Evolutionary conservation across 1,140 invertebrate species (phyloP).

Genomic region (Aporrectodea caliginosa): DNA sequence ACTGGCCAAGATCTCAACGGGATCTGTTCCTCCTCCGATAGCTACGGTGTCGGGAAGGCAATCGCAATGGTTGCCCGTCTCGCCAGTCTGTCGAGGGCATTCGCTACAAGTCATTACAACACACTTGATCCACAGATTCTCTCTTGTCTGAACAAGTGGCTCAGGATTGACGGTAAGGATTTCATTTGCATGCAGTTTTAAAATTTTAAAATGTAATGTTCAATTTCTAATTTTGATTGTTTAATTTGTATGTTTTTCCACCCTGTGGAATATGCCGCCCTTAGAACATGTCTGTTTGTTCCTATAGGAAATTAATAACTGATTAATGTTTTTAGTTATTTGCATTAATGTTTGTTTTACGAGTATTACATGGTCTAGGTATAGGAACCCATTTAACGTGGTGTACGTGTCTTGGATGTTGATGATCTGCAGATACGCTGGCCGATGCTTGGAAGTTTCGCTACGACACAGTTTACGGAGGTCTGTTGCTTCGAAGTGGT

Average conservation of each 20-base stretch:
- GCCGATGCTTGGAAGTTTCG: slow-evolving; percentile 41
- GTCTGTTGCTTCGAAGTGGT: slow-evolving; percentile 41
- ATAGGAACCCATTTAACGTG: too few species aligned
- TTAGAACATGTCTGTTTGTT: too few species aligned
- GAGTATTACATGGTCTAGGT: too few species aligned
- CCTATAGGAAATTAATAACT: too few species aligned
- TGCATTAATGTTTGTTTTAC: too few species aligned
- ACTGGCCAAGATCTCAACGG: slow-evolving; percentile 35
- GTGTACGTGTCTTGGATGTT: too few species aligned
- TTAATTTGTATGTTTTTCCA: too few species aligned
- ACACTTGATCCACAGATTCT: slow-evolving; percentile 37
- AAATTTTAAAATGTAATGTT: too few species aligned
- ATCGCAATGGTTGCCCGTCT: slow-evolving; percentile 40
- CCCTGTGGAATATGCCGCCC: too few species aligned
- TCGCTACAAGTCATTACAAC: slow-evolving; percentile 41
- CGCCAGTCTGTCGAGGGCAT: slow-evolving; percentile 44
- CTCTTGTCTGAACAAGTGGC: slow-evolving; percentile 44
- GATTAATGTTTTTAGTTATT: too few species aligned
- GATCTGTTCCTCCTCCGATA: slow-evolving; percentile 40
- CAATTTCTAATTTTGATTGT: too few species aligned
- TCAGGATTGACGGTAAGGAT: slow-evolving; percentile 40
- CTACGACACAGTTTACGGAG: slow-evolving; percentile 47
- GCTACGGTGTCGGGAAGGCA: slow-evolving; percentile 44
- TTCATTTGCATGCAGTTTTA: too few species aligned
- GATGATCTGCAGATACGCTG: slow-evolving; percentile 44